phyloP scores from a whole-genome alignment of 2,797 vertebrate genomes.

The Artibeus lituratus region DNA sequence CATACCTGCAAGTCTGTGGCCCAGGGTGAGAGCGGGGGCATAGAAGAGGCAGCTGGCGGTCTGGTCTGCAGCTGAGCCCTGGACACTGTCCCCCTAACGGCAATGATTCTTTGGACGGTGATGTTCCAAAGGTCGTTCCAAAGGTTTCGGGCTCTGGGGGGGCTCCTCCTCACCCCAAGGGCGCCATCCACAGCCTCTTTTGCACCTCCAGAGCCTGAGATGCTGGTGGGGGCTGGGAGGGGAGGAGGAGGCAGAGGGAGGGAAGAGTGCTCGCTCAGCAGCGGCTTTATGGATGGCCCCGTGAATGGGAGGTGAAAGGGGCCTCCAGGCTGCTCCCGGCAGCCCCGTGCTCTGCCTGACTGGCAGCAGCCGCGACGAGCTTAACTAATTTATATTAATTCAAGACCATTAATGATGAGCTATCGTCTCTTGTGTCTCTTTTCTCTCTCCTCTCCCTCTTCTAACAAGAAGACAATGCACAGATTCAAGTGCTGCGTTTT shows the following conservation, averaged over 20 bases:
- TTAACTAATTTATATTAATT: conserved; percentile 86
- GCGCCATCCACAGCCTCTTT: conserved; percentile 68
- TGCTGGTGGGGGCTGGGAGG: conserved; percentile 19
- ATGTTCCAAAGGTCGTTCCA: conserved; percentile 71
- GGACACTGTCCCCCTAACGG: neutral
- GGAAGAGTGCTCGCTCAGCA: conserved; percentile 76
- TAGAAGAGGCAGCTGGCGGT: neutral
- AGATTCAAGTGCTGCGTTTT: conserved; percentile 6
- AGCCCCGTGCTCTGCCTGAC: conserved; percentile 79
- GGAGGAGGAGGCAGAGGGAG: neutral
- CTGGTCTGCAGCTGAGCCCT: neutral
- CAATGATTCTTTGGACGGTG: conserved; percentile 15
- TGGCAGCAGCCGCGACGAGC: conserved; percentile 67
- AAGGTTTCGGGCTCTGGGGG: conserved; percentile 62
- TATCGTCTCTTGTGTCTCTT: conserved; percentile 72
- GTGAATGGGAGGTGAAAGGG: conserved; percentile 77
- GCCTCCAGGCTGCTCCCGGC: conserved; percentile 71
- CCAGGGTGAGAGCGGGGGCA: neutral
- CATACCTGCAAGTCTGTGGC: neutral
- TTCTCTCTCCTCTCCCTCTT: conserved; percentile 39
- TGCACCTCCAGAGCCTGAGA: neutral
- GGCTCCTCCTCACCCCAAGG: neutral
- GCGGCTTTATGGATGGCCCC: conserved; percentile 77
- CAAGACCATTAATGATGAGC: conserved; percentile 85
- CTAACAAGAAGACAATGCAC: conserved; percentile 69